These are phyloP conservation scores for Himalopsyche phryganea DNA, from an alignment of 1,140 invertebrate species.

Conservation along the genomic window DNA sequence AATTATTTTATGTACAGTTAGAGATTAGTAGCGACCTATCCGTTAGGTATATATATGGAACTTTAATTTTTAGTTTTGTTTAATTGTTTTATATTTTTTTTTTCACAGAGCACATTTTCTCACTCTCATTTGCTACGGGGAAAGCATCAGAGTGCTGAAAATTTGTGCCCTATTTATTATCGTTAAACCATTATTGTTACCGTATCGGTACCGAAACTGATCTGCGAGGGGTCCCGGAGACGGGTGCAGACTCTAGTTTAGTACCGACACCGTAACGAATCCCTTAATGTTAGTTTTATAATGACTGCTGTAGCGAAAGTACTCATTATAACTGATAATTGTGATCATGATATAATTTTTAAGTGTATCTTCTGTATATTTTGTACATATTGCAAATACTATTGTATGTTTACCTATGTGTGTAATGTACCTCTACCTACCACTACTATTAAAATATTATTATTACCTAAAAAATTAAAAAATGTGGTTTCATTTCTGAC, in stretches of 20 bases:
- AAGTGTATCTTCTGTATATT: conserved; percentile 50
- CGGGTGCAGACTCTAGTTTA: neutral
- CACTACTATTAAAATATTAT: conserved; percentile 58
- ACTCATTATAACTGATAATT: conserved; percentile 52
- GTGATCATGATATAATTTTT: conserved; percentile 39
- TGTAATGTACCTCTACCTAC: conserved; percentile 58
- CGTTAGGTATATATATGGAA: neutral
- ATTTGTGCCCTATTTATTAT: neutral
- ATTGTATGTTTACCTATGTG: conserved; percentile 55
- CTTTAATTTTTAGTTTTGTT: too few species aligned
- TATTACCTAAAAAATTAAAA: conserved; percentile 38
- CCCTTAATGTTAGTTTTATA: conserved; percentile 18
- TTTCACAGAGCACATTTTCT: too few species aligned
- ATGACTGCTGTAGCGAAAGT: conserved; percentile 34
- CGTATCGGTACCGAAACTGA: neutral
- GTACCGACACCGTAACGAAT: neutral
- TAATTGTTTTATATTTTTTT: too few species aligned
- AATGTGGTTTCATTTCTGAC: conserved; percentile 15
- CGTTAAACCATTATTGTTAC: too few species aligned
- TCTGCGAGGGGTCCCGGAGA: conserved; percentile 10
- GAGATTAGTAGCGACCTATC: neutral
- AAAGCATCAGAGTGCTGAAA: neutral
- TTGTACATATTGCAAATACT: conserved; percentile 58
- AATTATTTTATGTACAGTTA: conserved; percentile 10
- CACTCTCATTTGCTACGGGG: too few species aligned